A percentile compares a stretch with the other conserved stretches of the same genome.
Conservation (phyloP, 92 coral and sea anemone species). For the Epizoanthus scotinus region DNA sequence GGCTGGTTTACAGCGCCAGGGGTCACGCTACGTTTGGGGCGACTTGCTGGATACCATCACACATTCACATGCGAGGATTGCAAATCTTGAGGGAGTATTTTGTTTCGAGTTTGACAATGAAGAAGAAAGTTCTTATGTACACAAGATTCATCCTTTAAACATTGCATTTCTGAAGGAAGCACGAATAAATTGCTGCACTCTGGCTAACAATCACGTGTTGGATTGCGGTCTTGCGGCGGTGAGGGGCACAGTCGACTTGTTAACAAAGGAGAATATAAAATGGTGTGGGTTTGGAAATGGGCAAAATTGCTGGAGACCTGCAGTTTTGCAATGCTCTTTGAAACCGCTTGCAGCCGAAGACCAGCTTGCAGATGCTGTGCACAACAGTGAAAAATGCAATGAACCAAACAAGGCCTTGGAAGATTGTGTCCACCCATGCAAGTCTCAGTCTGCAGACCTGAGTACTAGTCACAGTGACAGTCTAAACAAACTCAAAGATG, state of each 20-base stretch:
- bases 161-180: conserved; percentile 32
- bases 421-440: too few species aligned
- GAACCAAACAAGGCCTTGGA: not conserved
- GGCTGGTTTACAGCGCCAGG: not conserved
- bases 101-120: not conserved
- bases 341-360: not conserved
- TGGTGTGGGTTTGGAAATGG: conserved; percentile 40
- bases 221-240: conserved; percentile 28
- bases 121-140: not conserved
- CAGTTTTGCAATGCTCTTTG: not conserved
- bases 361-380: not conserved
- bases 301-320: conserved; percentile 34
- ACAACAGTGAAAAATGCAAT: not conserved
- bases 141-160: conserved; percentile 27
- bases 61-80: conserved; percentile 19
- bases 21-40: conserved; percentile 26
- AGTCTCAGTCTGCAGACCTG: not conserved
- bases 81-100: conserved; percentile 37
- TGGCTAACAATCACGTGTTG: conserved; percentile 31
- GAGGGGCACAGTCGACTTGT: conserved; percentile 22
- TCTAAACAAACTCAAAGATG: too few species aligned
- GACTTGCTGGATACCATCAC: not conserved
- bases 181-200: conserved; percentile 10
- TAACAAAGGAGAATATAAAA: conserved; percentile 32
- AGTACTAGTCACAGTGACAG: too few species aligned